Evolutionary conservation across 2,113 vertebrate genomes (phyloP).

Genomic region (Morone chrysops): DNA sequence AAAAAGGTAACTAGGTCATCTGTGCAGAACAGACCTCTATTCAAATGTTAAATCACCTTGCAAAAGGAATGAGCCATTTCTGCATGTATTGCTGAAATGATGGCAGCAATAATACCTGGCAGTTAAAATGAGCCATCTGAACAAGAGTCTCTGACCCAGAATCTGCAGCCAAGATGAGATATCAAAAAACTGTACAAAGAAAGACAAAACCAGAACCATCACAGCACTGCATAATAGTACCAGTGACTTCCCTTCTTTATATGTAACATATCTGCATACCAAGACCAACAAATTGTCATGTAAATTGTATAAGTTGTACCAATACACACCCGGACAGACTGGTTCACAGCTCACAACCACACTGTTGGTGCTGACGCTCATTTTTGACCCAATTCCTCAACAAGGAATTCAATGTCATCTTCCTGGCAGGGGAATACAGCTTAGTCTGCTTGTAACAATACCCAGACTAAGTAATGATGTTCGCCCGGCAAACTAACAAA

Average conservation of each 20-base stretch:
- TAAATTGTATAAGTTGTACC: constrained; percentile 23
- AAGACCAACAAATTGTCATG: not conserved
- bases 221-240: not conserved
- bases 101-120: constrained; percentile 43
- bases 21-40: constrained; percentile 61
- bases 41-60: constrained; percentile 71
- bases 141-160: constrained; percentile 52
- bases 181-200: constrained; percentile 6
- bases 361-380: constrained; percentile 48
- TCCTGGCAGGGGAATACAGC: constrained; percentile 73
- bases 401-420: constrained; percentile 78
- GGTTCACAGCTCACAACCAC: constrained; percentile 12
- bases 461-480: constrained; percentile 76
- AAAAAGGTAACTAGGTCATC: constrained; percentile 72
- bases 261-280: constrained; percentile 3
- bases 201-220: constrained; percentile 1
- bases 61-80: constrained; percentile 59
- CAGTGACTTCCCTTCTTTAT: not conserved
- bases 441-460: constrained; percentile 75
- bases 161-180: constrained; percentile 41
- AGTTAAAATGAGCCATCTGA: constrained; percentile 50
- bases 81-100: constrained; percentile 51
- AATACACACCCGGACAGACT: constrained; percentile 7
- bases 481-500: constrained; percentile 71
- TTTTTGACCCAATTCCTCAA: constrained; percentile 76